Conservation (phyloP, 2,888 invertebrate genomes). For the Synergus japonicus region DNA sequence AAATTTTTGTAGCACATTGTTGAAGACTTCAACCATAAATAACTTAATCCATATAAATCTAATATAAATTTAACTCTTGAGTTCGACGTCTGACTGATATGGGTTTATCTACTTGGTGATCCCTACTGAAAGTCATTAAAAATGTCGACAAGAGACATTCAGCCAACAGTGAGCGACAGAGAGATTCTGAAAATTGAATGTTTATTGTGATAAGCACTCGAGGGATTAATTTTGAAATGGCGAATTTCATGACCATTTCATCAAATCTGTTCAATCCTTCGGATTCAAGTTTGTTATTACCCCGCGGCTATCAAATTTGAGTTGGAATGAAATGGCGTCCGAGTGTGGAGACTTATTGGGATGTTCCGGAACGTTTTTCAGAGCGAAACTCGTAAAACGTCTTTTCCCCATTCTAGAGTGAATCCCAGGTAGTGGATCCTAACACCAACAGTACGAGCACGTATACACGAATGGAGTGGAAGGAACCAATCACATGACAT, state of each 20-base stretch:
- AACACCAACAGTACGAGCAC: conserved; percentile 36
- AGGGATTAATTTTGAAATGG: background rate
- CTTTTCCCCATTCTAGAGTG: conserved; percentile 45
- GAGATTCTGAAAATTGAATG: no score
- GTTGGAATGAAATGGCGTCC: conserved; percentile 26
- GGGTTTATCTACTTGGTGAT: background rate
- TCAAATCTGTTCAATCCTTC: conserved; percentile 4
- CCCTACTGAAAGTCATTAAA: no score
- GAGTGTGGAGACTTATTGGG: conserved; percentile 14
- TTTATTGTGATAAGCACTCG: no score
- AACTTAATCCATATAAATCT: no score
- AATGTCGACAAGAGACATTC: no score
- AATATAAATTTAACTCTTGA: background rate
- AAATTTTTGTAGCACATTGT: background rate
- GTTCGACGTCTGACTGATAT: background rate
- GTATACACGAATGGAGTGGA: conserved; percentile 39
- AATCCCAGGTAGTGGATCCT: conserved; percentile 49
- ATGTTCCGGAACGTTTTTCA: conserved; percentile 19
- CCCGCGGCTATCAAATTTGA: conserved; percentile 4
- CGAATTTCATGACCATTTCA: background rate
- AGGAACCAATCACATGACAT: conserved; percentile 47
- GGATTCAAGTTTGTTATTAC: background rate
- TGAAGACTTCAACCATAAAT: no score
- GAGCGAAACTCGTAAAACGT: conserved; percentile 49
- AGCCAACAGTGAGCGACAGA: no score